These are phyloP conservation scores for Agonopterix subpropinquella DNA, from an alignment of 2,888 invertebrate genomes.

Conservation along the genomic window DNA sequence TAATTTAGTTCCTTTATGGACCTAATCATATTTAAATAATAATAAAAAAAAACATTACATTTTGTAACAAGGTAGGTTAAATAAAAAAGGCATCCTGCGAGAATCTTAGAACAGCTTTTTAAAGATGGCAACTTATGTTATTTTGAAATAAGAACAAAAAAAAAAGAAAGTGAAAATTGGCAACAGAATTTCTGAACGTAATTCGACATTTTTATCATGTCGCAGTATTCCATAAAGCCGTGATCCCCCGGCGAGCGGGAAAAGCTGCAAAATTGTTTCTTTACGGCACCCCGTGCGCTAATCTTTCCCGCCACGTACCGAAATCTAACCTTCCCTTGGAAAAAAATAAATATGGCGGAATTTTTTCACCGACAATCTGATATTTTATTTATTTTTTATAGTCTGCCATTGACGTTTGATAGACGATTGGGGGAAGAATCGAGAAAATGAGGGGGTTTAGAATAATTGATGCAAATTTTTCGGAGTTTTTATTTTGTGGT, in stretches of 20 bases:
- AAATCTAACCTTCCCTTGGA: constrained; percentile 14
- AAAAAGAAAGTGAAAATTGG: neutral
- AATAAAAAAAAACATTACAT: too few species aligned
- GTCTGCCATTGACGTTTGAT: constrained; percentile 62
- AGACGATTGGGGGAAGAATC: constrained; percentile 31
- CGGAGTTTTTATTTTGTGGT: neutral
- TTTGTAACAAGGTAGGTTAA: too few species aligned
- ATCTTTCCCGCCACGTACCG: constrained; percentile 40
- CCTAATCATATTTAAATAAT: too few species aligned
- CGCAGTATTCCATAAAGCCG: constrained; percentile 53
- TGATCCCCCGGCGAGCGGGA: constrained; percentile 43
- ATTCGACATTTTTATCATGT: constrained; percentile 67
- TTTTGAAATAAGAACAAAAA: neutral
- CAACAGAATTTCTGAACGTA: constrained; percentile 17
- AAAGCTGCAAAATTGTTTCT: constrained; percentile 71
- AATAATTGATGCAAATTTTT: constrained; percentile 40
- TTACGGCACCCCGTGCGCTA: constrained; percentile 68
- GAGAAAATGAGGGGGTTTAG: constrained; percentile 24
- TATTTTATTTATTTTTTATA: constrained; percentile 67
- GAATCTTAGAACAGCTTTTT: neutral
- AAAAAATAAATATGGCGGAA: constrained; percentile 15
- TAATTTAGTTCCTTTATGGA: too few species aligned
- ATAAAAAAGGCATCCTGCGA: neutral
- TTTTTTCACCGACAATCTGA: constrained; percentile 37
- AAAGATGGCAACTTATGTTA: too few species aligned